A percentile compares a stretch with the other conserved stretches of the same genome.
Conservation (phyloP, 2,113 vertebrate genomes). For the Oplegnathus fasciatus region DNA sequence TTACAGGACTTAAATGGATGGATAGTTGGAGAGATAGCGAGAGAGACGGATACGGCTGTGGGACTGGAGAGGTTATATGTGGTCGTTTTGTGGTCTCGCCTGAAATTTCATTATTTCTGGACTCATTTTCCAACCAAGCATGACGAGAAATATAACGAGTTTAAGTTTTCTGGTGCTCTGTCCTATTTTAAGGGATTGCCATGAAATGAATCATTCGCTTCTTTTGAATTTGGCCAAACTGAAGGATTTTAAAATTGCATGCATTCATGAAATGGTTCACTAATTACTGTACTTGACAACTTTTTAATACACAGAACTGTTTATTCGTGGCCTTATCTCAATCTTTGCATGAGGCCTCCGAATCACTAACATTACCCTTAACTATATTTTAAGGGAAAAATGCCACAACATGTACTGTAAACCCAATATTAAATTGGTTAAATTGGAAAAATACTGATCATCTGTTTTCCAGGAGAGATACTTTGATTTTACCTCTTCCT, state of each 20-base stretch:
- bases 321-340: slow-evolving; percentile 11
- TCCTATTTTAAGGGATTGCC: not conserved
- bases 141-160: not conserved
- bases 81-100: not conserved
- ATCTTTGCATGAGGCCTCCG: not conserved
- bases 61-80: not conserved
- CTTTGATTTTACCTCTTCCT: not conserved
- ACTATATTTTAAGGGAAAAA: not conserved
- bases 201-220: not conserved
- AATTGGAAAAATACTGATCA: not conserved
- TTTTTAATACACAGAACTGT: not conserved
- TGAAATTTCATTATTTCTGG: not conserved
- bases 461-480: not conserved
- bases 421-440: not conserved
- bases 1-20: slow-evolving; percentile 8
- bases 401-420: not conserved
- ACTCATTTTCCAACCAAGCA: not conserved
- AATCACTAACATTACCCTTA: not conserved
- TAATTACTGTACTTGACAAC: not conserved
- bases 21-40: not conserved
- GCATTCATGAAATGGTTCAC: not conserved
- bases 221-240: not conserved
- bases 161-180: not conserved
- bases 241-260: not conserved
- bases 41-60: not conserved